Conservation (phyloP, 2,113 vertebrate genomes). For the Tympanuchus pallidicinctus region DNA sequence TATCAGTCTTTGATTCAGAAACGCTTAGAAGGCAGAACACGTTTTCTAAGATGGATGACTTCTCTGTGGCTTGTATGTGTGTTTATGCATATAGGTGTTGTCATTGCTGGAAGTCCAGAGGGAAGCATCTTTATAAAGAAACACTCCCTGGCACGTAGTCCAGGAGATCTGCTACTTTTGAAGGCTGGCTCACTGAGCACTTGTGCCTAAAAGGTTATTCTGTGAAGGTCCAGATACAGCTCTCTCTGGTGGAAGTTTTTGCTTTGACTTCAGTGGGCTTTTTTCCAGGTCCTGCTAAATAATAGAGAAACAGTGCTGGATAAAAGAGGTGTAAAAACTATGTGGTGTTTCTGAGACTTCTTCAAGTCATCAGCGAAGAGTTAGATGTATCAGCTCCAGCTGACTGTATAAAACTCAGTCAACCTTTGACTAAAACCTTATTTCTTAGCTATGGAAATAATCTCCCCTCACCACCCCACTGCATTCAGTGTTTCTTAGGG, state of each 20-base stretch:
- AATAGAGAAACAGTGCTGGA: not conserved
- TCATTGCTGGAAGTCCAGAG: not conserved
- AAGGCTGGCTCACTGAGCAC: not conserved
- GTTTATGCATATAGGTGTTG: not conserved
- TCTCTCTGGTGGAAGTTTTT: not conserved
- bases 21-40: conserved; percentile 59
- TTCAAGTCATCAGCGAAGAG: conserved; percentile 5
- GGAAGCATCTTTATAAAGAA: conserved; percentile 31
- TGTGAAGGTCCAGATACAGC: not conserved
- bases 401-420: not conserved
- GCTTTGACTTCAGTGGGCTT: not conserved
- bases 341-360: not conserved
- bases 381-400: too few species aligned
- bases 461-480: fast-evolving
- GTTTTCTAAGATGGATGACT: conserved; percentile 57
- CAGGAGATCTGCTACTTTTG: not conserved
- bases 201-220: not conserved
- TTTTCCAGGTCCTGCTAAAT: not conserved
- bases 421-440: not conserved
- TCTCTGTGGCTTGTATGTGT: not conserved
- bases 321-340: not conserved
- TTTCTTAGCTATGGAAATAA: not conserved
- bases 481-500: not conserved
- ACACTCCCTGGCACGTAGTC: not conserved
- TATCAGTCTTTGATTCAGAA: conserved; percentile 72